Conservation (phyloP, 2,888 invertebrate genomes). For the Patella pellucida region DNA sequence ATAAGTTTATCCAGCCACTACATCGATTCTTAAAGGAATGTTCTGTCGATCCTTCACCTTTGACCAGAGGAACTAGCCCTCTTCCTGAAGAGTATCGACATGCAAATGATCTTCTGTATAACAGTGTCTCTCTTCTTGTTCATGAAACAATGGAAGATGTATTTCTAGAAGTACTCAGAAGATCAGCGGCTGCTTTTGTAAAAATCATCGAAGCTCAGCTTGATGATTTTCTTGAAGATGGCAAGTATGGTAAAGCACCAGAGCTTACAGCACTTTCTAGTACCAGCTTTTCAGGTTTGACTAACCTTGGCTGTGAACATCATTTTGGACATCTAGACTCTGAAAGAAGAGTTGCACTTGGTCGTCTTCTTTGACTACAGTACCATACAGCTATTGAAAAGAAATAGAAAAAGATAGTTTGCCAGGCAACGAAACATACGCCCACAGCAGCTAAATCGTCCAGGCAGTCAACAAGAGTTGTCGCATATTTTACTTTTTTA, state of each 20-base stretch:
- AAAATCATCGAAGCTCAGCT: slow-evolving; percentile 34
- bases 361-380: slow-evolving; percentile 42
- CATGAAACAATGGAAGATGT: slow-evolving; percentile 8
- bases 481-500: too few species aligned
- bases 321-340: slow-evolving; percentile 43
- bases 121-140: too few species aligned
- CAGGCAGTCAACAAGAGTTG: too few species aligned
- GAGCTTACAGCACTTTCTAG: slow-evolving; percentile 14
- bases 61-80: too few species aligned
- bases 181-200: slow-evolving; percentile 20
- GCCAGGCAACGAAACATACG: too few species aligned
- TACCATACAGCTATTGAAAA: slow-evolving; percentile 38
- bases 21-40: too few species aligned
- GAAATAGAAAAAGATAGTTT: slow-evolving; percentile 18
- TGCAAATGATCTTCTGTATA: too few species aligned
- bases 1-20: slow-evolving; percentile 17
- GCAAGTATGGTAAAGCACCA: slow-evolving; percentile 17
- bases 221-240: slow-evolving; percentile 35
- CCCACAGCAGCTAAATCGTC: too few species aligned
- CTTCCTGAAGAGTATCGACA: too few species aligned
- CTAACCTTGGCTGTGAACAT: slow-evolving; percentile 42
- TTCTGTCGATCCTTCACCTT: too few species aligned
- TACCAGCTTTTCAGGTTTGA: slow-evolving; percentile 32
- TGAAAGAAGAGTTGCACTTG: too few species aligned
- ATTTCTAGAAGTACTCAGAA: slow-evolving; percentile 15